Evolutionary conservation across 2,113 vertebrate genomes (phyloP).

Genomic region (Herpailurus yagouaroundi): DNA sequence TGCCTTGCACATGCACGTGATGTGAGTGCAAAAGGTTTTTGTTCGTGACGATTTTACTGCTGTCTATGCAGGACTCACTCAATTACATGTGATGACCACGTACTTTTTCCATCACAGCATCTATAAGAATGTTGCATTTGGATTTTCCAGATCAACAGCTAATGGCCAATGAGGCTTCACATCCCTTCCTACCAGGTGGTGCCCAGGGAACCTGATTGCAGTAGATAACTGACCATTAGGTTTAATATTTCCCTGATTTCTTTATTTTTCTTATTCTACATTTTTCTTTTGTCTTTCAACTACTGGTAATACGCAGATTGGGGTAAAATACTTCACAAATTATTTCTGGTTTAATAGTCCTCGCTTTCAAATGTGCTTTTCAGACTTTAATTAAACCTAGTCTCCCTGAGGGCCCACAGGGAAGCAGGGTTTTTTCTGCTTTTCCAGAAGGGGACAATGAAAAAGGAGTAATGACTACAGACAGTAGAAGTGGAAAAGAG

Average conservation of each 20-base stretch:
- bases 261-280: neutral
- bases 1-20: neutral
- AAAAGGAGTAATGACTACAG: neutral
- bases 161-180: neutral
- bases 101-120: neutral
- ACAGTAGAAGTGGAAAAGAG: neutral
- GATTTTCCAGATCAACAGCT: neutral
- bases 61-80: neutral
- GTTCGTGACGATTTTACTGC: neutral
- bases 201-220: neutral
- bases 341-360: slow-evolving; percentile 52
- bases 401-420: neutral
- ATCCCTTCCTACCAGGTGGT: neutral
- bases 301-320: neutral
- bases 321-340: slow-evolving; percentile 6
- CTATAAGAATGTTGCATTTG: neutral
- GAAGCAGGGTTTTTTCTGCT: neutral
- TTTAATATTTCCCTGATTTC: neutral
- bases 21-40: neutral
- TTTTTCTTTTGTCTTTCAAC: slow-evolving; percentile 9
- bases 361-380: slow-evolving; percentile 60
- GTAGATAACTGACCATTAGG: neutral
- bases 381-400: slow-evolving; percentile 59
- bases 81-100: neutral
- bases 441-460: neutral